phyloP scores from a whole-genome alignment of 2,113 vertebrate genomes.

The Glaucomys volans region DNA sequence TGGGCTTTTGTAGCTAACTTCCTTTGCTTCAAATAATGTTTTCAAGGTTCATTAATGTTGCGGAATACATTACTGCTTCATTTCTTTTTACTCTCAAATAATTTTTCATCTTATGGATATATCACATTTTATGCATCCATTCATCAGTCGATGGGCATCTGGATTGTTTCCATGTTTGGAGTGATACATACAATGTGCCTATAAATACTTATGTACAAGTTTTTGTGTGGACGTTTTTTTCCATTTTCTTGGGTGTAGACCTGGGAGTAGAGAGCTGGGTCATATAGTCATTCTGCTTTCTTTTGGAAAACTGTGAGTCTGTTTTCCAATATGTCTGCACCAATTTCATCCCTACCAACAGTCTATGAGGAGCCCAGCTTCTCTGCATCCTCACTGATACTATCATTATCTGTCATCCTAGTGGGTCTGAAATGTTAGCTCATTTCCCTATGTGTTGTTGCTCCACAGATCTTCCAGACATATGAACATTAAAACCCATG shows the following conservation, averaged over 20 bases:
- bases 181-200: background rate
- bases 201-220: background rate
- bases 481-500: background rate
- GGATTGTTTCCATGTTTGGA: background rate
- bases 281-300: background rate
- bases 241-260: background rate
- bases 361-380: no score
- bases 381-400: no score
- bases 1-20: background rate
- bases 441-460: background rate
- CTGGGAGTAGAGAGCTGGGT: background rate
- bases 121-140: background rate
- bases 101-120: background rate
- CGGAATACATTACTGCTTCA: background rate
- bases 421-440: background rate
- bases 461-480: background rate
- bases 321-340: background rate
- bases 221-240: background rate
- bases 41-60: background rate
- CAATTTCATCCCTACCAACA: background rate
- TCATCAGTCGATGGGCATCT: background rate
- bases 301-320: background rate
- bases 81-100: constrained; percentile 12
- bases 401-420: background rate
- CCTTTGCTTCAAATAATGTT: background rate